phyloP scores from a whole-genome alignment of 1,140 invertebrate species.

The Drosophila saltans region DNA sequence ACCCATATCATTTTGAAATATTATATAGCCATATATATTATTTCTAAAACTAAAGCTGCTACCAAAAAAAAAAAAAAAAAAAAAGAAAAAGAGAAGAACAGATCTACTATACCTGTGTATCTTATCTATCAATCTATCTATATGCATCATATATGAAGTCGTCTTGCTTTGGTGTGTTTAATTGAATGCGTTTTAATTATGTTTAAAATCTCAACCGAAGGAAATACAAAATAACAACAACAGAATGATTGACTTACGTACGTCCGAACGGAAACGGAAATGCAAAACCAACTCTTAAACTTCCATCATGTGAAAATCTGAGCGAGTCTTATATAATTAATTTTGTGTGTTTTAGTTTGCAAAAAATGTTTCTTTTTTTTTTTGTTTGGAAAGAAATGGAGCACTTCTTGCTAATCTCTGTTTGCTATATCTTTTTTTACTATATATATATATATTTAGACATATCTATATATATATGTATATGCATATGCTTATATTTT shows the following conservation, averaged over 20 bases:
- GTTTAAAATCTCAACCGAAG: conserved; percentile 75
- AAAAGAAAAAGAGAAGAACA: too few species aligned
- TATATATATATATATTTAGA: conserved; percentile 12
- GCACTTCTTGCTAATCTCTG: conserved; percentile 51
- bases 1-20: conserved; percentile 4
- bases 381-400: conserved; percentile 25
- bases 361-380: conserved; percentile 45
- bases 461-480: conserved; percentile 35
- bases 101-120: too few species aligned
- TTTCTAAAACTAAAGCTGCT: conserved; percentile 32
- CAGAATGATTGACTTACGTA: conserved; percentile 20
- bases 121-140: conserved; percentile 1
- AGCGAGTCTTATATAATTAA: conserved; percentile 57
- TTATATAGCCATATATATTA: conserved; percentile 7
- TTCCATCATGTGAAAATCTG: conserved; percentile 46
- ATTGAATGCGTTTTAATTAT: conserved; percentile 81
- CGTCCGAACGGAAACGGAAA: conserved; percentile 25
- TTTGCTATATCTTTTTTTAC: conserved; percentile 37
- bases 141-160: conserved; percentile 19
- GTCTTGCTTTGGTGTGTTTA: conserved; percentile 78
- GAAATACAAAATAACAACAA: conserved; percentile 39
- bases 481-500: conserved; percentile 1
- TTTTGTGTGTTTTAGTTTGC: conserved; percentile 55
- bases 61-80: conserved; percentile 37
- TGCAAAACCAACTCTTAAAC: conserved; percentile 22